Evolutionary conservation across 1,140 invertebrate species (phyloP), one percentile per base, ranked within the genome.

Genomic region (Eufriesea mexicana): DNA sequence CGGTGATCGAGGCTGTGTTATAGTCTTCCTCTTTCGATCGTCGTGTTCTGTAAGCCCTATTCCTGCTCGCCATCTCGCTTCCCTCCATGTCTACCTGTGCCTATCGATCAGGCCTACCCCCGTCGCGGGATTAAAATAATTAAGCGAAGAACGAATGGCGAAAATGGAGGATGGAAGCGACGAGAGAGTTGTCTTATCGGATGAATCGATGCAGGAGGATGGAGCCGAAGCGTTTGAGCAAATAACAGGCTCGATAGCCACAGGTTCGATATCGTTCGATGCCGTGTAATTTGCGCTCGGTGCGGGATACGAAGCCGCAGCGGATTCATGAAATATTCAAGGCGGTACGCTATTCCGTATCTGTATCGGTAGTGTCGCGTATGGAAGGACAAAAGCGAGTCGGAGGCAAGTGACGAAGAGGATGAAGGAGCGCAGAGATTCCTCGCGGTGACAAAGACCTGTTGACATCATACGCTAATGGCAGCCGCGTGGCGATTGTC

Each of bases 381-480:
- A 28, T 54, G 5, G 25, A 71, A 12, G 49, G 45, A 51, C 25
- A 54, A 51, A 51, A 23, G 16, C 25, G 10, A 23, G 2, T 12
- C 5, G 20, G 42, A 5, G 64, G 10, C 23, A 54, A n/a, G 35
- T 4, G 2, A 10, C 10, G 10, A n/a, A 2, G 49, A 71, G 20
- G 8, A 35, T 25, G 49, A 14, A 23, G 35, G 71, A 55, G 23
- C 23, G 18, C 35, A 20, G 7, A n/a, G 2, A 57, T 72, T 5
- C 7, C 28, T 64, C 28, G 62, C 4, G 18, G 28, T 18, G 51
- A 54, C 14, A 64, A 4, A 75, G 81, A 85, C 81, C 84, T 85
- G 84, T 85, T 86, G 82, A 84, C 75, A 62, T 61, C 47, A 55
- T 16, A 85, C 70, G 59, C 59, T 18, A 35, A 85, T 67, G 67